Percentiles rank a stretch among this genome's conserved stretches.
Evolutionary conservation across 2,888 invertebrate genomes (phyloP).

Genomic region (Plusia festucae): DNA sequence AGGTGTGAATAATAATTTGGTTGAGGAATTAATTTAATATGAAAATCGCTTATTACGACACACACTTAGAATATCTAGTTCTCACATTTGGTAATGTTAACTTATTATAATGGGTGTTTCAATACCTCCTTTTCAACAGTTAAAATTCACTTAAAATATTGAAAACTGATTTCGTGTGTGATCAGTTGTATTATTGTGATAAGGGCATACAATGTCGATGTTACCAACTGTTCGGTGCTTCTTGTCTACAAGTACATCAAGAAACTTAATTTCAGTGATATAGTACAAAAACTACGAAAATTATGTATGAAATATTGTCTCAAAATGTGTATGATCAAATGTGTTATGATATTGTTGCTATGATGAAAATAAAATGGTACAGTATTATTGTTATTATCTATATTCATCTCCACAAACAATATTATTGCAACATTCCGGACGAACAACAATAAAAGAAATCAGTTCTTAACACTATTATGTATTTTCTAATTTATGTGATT

Average conservation of each 20-base stretch:
- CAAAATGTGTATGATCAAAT: slow-evolving; percentile 46
- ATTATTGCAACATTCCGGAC: slow-evolving; percentile 51
- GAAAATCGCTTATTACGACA: neutral
- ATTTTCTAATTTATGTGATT: slow-evolving; percentile 64
- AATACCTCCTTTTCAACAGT: slow-evolving; percentile 13
- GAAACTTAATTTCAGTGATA: slow-evolving; percentile 38
- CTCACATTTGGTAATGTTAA: neutral
- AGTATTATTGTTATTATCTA: slow-evolving; percentile 58
- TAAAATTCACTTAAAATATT: slow-evolving; percentile 9
- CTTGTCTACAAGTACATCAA: slow-evolving; percentile 21
- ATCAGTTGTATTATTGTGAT: slow-evolving; percentile 32
- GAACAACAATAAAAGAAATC: slow-evolving; percentile 34
- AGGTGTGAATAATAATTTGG: slow-evolving; percentile 24
- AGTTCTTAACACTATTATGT: slow-evolving; percentile 51
- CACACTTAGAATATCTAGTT: neutral
- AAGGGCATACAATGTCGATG: slow-evolving; percentile 50
- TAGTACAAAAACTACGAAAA: slow-evolving; percentile 53
- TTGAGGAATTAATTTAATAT: slow-evolving; percentile 22
- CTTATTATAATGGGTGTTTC: neutral
- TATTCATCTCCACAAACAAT: slow-evolving; percentile 27
- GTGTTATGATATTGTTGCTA: slow-evolving; percentile 46
- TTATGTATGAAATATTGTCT: slow-evolving; percentile 39
- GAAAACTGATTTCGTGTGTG: slow-evolving; percentile 18
- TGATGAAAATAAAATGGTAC: slow-evolving; percentile 46
- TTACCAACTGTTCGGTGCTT: slow-evolving; percentile 45